Evolutionary conservation across 2,113 vertebrate genomes (phyloP).

Genomic region (Brachyhypopomus occidentalis): DNA sequence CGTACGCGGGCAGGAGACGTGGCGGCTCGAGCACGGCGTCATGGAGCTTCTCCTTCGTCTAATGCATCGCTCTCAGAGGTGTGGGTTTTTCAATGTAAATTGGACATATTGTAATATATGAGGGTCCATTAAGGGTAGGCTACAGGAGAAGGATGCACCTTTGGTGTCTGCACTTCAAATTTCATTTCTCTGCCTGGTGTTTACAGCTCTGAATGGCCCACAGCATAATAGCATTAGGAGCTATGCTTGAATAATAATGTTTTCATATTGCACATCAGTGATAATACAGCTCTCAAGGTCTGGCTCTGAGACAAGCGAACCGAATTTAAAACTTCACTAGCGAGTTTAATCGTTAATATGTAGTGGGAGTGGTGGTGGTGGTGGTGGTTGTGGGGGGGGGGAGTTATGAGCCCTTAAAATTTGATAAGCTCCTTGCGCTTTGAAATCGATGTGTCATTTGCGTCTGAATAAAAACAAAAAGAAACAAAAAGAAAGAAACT

Average conservation of each 20-base stretch:
- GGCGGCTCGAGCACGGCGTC: too few relatives aligned
- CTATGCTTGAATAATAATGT: constrained; percentile 74
- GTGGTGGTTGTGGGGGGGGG: background rate
- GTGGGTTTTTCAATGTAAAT: constrained; percentile 29
- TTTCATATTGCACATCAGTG: constrained; percentile 63
- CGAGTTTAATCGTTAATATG: constrained; percentile 45
- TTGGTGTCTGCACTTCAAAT: constrained; percentile 68
- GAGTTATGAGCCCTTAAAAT: constrained; percentile 40
- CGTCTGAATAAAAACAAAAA: constrained; percentile 42
- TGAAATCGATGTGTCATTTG: constrained; percentile 52
- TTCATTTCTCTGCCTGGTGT: constrained; percentile 76
- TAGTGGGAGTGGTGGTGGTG: background rate
- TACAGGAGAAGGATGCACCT: constrained; percentile 70
- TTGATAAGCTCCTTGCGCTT: constrained; percentile 36
- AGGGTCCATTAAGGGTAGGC: constrained; percentile 68
- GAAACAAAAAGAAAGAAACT: too few relatives aligned
- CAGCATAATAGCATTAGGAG: constrained; percentile 77
- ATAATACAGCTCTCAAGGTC: constrained; percentile 63
- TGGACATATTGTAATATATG: constrained; percentile 32
- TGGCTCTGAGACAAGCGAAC: constrained; percentile 65
- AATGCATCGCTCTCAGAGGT: constrained; percentile 27
- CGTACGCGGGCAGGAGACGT: too few relatives aligned
- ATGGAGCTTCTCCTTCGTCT: background rate
- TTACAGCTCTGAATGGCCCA: constrained; percentile 68
- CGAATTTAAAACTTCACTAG: constrained; percentile 56